These are phyloP conservation scores for Brachyhypopomus gauderio DNA, from an alignment of 2,113 vertebrate species.

Conservation along the genomic window DNA sequence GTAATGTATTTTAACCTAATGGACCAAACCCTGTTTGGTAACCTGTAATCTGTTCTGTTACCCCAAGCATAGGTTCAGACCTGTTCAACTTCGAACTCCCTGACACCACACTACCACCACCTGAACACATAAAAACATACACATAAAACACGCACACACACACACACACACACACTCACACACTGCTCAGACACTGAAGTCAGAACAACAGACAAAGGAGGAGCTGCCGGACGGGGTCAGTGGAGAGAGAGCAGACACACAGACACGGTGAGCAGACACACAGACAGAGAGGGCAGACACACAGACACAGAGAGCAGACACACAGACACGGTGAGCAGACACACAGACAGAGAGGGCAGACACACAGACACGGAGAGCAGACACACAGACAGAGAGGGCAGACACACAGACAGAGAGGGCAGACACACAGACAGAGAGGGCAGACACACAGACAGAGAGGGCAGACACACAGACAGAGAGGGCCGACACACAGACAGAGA, in stretches of 20 bases:
- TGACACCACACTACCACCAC: neutral
- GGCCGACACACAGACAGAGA: too few species aligned
- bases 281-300: too few species aligned
- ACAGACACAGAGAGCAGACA: too few species aligned
- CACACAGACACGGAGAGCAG: too few species aligned
- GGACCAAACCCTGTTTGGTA: neutral
- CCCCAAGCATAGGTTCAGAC: conserved; percentile 16
- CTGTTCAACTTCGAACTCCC: conserved; percentile 6
- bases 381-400: too few species aligned
- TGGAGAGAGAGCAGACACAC: neutral
- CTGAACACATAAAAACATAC: neutral
- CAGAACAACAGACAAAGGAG: conserved; percentile 50
- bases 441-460: too few species aligned
- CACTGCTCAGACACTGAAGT: conserved; percentile 40
- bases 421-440: too few species aligned
- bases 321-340: too few species aligned
- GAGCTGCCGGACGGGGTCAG: conserved; percentile 28
- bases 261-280: too few species aligned
- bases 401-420: too few species aligned
- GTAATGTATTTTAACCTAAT: conserved; percentile 45
- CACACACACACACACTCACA: conserved; percentile 1
- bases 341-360: too few species aligned
- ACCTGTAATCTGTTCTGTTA: conserved; percentile 34
- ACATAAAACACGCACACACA: neutral
- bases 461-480: too few species aligned